A percentile compares a stretch with the other conserved stretches of the same genome.
phyloP scores from a whole-genome alignment of 2,113 vertebrate genomes.

The Caloenas nicobarica region DNA sequence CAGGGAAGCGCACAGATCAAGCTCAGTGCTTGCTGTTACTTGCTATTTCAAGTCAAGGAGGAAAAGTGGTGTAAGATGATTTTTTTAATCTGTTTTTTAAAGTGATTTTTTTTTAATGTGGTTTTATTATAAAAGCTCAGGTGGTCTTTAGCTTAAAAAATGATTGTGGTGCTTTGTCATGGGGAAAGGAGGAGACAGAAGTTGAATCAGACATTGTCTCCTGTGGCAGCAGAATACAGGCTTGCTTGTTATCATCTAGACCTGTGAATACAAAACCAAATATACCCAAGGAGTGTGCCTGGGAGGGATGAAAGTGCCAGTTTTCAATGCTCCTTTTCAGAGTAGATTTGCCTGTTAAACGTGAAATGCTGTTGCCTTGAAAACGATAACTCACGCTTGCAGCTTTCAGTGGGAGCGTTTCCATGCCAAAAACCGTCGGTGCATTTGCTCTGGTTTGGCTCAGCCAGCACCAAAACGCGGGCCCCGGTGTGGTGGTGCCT shows the following conservation, averaged over 20 bases:
- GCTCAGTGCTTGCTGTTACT: neutral
- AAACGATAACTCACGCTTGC: neutral
- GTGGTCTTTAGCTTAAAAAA: neutral
- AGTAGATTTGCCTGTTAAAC: neutral
- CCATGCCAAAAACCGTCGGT: neutral
- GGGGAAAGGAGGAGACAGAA: neutral
- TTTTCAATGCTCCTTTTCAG: neutral
- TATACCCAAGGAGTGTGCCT: neutral
- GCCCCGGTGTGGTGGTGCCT: neutral
- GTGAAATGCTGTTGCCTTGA: neutral
- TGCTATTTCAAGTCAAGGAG: neutral
- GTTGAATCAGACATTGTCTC: neutral
- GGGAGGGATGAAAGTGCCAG: neutral
- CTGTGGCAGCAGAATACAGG: neutral
- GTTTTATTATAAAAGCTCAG: neutral
- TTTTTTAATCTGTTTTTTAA: no score
- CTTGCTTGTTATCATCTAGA: neutral
- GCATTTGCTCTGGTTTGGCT: neutral
- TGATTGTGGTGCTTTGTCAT: neutral
- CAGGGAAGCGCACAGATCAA: neutral
- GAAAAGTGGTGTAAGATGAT: neutral
- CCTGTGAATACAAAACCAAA: neutral
- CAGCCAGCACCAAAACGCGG: accelerated
- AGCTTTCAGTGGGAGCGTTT: neutral
- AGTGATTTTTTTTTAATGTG: neutral